Conservation (phyloP, 2,797 vertebrate genomes). For the Phoeniculus purpureus region DNA sequence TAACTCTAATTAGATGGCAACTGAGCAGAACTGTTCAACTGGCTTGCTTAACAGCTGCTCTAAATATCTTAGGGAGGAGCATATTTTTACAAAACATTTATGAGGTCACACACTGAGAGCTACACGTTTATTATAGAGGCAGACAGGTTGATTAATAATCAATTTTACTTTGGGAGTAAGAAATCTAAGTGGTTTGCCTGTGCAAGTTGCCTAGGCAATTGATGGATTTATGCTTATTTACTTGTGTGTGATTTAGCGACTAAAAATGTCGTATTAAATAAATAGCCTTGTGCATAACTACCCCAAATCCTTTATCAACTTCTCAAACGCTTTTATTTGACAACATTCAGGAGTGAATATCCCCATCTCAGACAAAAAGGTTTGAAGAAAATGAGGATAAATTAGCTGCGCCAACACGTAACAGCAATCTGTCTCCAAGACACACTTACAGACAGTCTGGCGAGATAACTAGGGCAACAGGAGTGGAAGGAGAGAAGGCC, state of each 20-base stretch:
- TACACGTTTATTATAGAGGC: slow-evolving; percentile 28
- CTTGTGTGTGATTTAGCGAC: background rate
- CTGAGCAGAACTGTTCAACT: slow-evolving; percentile 51
- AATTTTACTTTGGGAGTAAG: slow-evolving; percentile 39
- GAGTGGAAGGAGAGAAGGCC: background rate
- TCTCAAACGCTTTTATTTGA: background rate
- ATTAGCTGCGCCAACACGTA: slow-evolving; percentile 10
- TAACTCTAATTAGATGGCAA: slow-evolving; percentile 55
- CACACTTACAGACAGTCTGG: slow-evolving; percentile 14
- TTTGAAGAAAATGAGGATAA: slow-evolving; percentile 3
- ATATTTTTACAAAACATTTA: slow-evolving; percentile 56
- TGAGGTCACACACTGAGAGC: slow-evolving; percentile 25
- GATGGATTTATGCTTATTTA: slow-evolving; percentile 20
- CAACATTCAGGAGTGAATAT: background rate
- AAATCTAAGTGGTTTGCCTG: background rate
- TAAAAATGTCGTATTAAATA: background rate
- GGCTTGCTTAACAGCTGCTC: slow-evolving; percentile 47
- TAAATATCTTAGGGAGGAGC: slow-evolving; percentile 36
- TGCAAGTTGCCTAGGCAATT: background rate
- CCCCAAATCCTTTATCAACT: background rate
- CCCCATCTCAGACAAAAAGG: background rate
- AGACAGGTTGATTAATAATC: slow-evolving; percentile 54
- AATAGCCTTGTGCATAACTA: background rate
- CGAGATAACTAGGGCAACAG: slow-evolving; percentile 22
- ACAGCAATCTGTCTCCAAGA: slow-evolving; percentile 2